Evolutionary conservation across 2,797 vertebrate genomes (phyloP).

Genomic region (Phrynocephalus guinanensis): DNA sequence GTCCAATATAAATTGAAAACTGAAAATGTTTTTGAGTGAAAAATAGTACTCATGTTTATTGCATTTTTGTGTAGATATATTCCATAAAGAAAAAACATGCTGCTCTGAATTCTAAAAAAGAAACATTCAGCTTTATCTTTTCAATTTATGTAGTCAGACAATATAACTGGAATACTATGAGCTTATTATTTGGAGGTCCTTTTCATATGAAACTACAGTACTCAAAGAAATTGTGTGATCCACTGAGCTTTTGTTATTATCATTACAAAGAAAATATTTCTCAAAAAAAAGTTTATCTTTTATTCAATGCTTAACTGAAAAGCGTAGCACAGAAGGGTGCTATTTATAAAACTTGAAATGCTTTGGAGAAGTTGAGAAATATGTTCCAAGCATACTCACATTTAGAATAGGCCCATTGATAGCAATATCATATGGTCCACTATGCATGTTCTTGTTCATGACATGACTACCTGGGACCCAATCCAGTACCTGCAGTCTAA

Average conservation of each 20-base stretch:
- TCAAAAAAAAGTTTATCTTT: background rate
- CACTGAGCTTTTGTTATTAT: background rate
- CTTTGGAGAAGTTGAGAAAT: background rate
- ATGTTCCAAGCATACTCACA: background rate
- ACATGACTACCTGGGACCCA: background rate
- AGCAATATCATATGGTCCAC: background rate
- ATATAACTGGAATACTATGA: background rate
- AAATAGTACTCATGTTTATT: slow-evolving; percentile 27
- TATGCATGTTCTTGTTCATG: background rate
- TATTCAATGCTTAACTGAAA: background rate
- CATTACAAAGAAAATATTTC: background rate
- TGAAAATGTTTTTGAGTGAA: slow-evolving; percentile 25
- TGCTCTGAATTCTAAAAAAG: slow-evolving; percentile 9
- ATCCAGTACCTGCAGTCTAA: background rate
- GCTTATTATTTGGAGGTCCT: background rate
- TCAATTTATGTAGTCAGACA: background rate
- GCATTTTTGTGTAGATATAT: slow-evolving; percentile 31
- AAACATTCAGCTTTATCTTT: slow-evolving; percentile 27
- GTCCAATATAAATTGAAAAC: slow-evolving; percentile 27
- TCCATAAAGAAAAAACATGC: background rate
- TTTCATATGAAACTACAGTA: background rate
- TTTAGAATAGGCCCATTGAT: background rate
- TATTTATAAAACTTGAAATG: background rate
- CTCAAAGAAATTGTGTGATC: background rate
- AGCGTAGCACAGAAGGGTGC: background rate